These are phyloP conservation scores for Steinernema hermaphroditum DNA, from an alignment of 2,888 invertebrate species.

Conservation along the genomic window DNA sequence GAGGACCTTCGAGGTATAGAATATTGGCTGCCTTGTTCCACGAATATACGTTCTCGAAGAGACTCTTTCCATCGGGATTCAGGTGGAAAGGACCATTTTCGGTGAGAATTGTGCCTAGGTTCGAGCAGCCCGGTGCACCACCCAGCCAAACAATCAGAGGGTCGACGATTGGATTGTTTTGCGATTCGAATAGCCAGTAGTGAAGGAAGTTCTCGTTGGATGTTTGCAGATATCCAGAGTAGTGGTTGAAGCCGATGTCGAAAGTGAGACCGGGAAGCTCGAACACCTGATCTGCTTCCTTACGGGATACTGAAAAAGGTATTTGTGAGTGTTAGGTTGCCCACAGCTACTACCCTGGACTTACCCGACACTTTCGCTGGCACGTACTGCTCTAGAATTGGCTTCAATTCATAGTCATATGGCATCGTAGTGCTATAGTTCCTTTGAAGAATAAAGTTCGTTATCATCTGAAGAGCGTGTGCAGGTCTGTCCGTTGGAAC, in stretches of 20 bases:
- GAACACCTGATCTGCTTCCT: conserved; percentile 41
- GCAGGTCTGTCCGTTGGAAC: conserved; percentile 80
- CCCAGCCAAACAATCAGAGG: conserved; percentile 69
- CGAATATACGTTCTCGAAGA: conserved; percentile 63
- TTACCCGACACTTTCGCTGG: no score
- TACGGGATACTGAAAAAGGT: no score
- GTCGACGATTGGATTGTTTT: conserved; percentile 66
- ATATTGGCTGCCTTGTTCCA: conserved; percentile 35
- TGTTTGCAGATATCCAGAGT: conserved; percentile 67
- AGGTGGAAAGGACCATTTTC: conserved; percentile 69
- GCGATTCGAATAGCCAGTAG: conserved; percentile 67
- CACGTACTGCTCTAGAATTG: conserved; percentile 32
- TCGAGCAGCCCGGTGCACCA: conserved; percentile 70
- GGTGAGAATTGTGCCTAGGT: conserved; percentile 67
- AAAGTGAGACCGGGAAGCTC: conserved; percentile 59
- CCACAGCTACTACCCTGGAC: no score
- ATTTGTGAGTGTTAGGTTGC: no score
- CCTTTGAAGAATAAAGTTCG: conserved; percentile 70
- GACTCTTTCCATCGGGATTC: conserved; percentile 60
- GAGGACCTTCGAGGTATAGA: conserved; percentile 32
- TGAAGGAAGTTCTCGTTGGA: conserved; percentile 66
- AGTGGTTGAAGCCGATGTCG: conserved; percentile 67
- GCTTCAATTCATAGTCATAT: conserved; percentile 30
- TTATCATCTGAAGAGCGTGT: conserved; percentile 78
- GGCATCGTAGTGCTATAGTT: conserved; percentile 46